Evolutionary conservation across 2,888 invertebrate genomes (phyloP).

Genomic region (Drosophila barbarae): DNA sequence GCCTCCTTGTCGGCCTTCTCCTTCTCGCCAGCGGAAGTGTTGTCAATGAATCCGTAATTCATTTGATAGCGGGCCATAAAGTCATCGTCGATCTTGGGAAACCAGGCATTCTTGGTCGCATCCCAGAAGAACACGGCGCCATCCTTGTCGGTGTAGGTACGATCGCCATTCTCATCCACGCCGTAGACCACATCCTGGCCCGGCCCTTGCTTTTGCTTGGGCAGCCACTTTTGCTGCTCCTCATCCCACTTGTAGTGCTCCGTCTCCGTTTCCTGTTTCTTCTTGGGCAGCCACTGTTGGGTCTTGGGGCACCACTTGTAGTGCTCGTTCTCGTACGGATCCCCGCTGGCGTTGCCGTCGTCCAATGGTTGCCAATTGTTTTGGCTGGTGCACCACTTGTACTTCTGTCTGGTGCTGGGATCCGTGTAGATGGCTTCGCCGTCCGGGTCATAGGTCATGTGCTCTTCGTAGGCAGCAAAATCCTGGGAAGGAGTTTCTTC

Average conservation of each 20-base stretch:
- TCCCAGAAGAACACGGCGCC: conserved; percentile 96
- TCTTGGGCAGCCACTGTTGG: conserved; percentile 81
- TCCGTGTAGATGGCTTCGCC: conserved; percentile 88
- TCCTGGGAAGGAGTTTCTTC: conserved; percentile 46
- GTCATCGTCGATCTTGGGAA: conserved; percentile 97
- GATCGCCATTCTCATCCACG: conserved; percentile 89
- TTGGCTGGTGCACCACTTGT: conserved; percentile 82
- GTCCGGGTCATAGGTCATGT: conserved; percentile 85
- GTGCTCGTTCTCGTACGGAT: conserved; percentile 78
- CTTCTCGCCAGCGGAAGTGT: conserved; percentile 75
- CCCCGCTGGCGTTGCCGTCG: conserved; percentile 76
- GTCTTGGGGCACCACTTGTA: conserved; percentile 78
- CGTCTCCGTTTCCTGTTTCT: conserved; percentile 70
- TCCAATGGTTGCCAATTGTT: conserved; percentile 80
- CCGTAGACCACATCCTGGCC: conserved; percentile 81
- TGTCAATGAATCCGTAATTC: conserved; percentile 92
- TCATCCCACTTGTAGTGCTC: conserved; percentile 83
- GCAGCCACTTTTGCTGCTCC: conserved; percentile 83
- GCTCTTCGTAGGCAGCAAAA: conserved; percentile 80
- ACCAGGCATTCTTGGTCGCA: conserved; percentile 93
- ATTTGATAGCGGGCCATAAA: conserved; percentile 98
- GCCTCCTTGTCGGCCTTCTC: conserved; percentile 61
- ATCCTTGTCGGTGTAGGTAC: conserved; percentile 91
- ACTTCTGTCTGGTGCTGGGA: conserved; percentile 84
- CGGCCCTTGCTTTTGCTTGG: conserved; percentile 53